Evolutionary conservation across 2,797 vertebrate genomes (phyloP).

Genomic region (Clarias platycephalus): DNA sequence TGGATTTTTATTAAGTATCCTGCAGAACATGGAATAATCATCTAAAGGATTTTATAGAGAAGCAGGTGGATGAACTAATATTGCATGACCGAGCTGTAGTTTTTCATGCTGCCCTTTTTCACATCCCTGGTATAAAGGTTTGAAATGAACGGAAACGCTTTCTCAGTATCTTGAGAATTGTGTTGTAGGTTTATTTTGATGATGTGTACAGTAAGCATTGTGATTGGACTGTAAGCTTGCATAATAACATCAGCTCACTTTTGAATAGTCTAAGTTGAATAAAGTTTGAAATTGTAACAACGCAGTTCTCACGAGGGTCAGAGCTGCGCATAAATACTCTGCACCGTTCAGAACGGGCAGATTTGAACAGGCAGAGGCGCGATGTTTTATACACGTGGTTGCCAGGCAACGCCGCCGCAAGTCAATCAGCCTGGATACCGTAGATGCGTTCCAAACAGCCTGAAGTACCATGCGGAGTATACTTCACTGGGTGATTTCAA

Average conservation of each 20-base stretch:
- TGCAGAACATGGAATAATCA: neutral
- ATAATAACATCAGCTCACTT: neutral
- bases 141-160: neutral
- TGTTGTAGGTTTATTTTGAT: neutral
- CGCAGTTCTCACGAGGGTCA: too few relatives aligned
- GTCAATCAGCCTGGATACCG: too few relatives aligned
- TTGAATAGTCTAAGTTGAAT: neutral
- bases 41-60: neutral
- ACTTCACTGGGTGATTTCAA: too few relatives aligned
- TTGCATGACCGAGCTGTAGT: neutral
- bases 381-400: too few relatives aligned
- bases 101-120: neutral
- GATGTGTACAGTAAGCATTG: neutral
- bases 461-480: too few relatives aligned
- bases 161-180: neutral
- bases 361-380: too few relatives aligned
- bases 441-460: too few relatives aligned
- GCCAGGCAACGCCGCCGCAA: too few relatives aligned
- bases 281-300: neutral
- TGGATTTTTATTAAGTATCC: neutral
- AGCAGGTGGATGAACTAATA: neutral
- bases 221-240: neutral
- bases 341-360: too few relatives aligned
- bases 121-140: neutral
- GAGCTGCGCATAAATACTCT: too few relatives aligned